phyloP scores from a whole-genome alignment of 2,797 vertebrate species.

The Gastrophryne carolinensis region DNA sequence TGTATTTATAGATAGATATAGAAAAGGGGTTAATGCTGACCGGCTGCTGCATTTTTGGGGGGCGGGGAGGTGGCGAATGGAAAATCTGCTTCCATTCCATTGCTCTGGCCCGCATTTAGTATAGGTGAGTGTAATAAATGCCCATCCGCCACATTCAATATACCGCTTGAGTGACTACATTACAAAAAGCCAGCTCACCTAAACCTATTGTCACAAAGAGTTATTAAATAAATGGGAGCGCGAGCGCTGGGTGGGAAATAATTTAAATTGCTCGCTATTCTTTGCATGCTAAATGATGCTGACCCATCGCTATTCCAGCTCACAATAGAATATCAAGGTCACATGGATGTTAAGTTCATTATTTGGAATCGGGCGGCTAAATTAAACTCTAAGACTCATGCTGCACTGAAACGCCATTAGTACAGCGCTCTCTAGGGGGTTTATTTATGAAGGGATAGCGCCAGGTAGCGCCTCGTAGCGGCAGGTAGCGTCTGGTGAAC shows the following conservation, averaged over 20 bases:
- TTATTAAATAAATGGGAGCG: conserved; percentile 5
- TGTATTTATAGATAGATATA: no score
- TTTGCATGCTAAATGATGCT: conserved; percentile 34
- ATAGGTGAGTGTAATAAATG: neutral
- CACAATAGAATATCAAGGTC: conserved; percentile 42
- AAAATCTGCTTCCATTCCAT: neutral
- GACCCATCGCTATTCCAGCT: neutral
- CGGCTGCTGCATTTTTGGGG: no score
- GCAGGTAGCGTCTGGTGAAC: no score
- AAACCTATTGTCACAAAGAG: neutral
- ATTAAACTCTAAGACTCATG: conserved; percentile 23
- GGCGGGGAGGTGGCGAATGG: no score
- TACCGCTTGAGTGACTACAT: conserved; percentile 2
- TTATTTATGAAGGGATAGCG: no score
- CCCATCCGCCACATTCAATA: neutral
- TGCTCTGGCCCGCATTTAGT: no score
- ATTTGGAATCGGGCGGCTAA: conserved; percentile 25
- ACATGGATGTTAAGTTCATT: conserved; percentile 33
- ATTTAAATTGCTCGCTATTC: conserved; percentile 21
- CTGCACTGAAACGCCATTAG: conserved; percentile 40
- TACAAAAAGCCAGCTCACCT: neutral
- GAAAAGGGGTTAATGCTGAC: no score
- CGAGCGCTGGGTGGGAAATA: conserved; percentile 28
- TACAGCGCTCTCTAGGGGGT: no score
- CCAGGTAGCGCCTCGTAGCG: no score